These are phyloP conservation scores for Myocastor coypus DNA, from an alignment of 2,113 vertebrate genomes.

Conservation along the genomic window DNA sequence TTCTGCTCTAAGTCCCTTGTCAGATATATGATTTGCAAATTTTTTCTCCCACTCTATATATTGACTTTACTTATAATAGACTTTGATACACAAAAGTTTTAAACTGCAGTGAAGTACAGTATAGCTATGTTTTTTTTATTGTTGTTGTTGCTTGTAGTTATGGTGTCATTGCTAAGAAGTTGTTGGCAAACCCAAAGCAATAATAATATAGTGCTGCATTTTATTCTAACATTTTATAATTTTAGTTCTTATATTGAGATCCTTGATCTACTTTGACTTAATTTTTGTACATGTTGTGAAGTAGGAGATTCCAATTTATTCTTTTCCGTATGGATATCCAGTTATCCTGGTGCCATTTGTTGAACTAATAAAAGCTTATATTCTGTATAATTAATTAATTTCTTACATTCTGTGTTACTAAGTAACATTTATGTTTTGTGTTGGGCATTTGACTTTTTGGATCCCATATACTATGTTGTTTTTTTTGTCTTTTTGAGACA, in stretches of 20 bases:
- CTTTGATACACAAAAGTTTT: background rate
- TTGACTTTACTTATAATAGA: background rate
- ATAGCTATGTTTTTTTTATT: background rate
- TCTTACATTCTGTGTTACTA: background rate
- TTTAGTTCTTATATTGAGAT: background rate
- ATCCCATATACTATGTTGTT: background rate
- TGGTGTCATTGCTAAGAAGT: background rate
- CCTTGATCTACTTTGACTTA: background rate
- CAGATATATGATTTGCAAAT: constrained; percentile 10
- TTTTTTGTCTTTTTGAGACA: too few species aligned
- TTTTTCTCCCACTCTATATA: background rate
- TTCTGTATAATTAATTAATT: background rate
- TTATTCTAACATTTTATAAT: constrained; percentile 1
- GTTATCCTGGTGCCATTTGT: background rate
- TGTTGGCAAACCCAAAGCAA: background rate
- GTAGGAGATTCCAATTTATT: background rate
- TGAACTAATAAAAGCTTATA: background rate
- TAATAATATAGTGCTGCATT: background rate
- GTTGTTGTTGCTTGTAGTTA: background rate
- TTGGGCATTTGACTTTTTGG: constrained; percentile 9
- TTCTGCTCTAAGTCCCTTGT: background rate
- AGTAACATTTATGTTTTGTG: constrained; percentile 30
- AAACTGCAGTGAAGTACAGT: background rate
- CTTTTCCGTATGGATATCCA: background rate
- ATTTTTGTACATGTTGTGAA: background rate